These are phyloP conservation scores for Chrysogorgia sp. DNA, from an alignment of 92 coral and sea anemone genomes.

Conservation along the genomic window DNA sequence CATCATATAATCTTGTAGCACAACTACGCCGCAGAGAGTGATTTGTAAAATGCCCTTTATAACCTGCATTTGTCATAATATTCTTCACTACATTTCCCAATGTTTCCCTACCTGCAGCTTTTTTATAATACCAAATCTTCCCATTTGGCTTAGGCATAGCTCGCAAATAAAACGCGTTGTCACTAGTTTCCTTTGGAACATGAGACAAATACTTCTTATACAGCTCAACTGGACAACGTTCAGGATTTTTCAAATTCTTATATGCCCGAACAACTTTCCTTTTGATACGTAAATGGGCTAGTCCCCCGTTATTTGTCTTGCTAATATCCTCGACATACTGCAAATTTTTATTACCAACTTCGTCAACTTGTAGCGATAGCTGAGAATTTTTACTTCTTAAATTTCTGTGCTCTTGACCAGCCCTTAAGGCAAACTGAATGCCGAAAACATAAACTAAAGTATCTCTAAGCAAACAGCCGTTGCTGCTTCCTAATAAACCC, in stretches of 20 bases:
- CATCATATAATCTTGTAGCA: constrained; percentile 45
- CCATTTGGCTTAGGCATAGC: constrained; percentile 47
- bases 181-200: constrained; percentile 10
- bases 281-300: constrained; percentile 49
- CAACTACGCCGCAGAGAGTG: constrained; percentile 55
- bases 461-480: constrained; percentile 33
- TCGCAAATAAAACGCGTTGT: constrained; percentile 49
- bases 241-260: constrained; percentile 42
- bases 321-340: constrained; percentile 59
- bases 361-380: constrained; percentile 54
- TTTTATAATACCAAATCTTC: constrained; percentile 51
- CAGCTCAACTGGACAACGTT: constrained; percentile 48
- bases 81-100: constrained; percentile 49
- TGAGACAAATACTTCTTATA: constrained; percentile 43
- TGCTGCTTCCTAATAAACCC: constrained; percentile 43
- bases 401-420: constrained; percentile 67
- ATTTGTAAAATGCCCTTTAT: constrained; percentile 51
- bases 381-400: constrained; percentile 58
- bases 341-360: constrained; percentile 51
- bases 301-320: constrained; percentile 58
- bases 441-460: constrained; percentile 56
- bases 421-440: constrained; percentile 52
- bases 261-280: constrained; percentile 44
- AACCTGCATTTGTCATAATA: constrained; percentile 42
- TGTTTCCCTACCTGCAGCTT: constrained; percentile 44